Conservation (phyloP, 2,888 invertebrate species). For the Empis stercorea region DNA sequence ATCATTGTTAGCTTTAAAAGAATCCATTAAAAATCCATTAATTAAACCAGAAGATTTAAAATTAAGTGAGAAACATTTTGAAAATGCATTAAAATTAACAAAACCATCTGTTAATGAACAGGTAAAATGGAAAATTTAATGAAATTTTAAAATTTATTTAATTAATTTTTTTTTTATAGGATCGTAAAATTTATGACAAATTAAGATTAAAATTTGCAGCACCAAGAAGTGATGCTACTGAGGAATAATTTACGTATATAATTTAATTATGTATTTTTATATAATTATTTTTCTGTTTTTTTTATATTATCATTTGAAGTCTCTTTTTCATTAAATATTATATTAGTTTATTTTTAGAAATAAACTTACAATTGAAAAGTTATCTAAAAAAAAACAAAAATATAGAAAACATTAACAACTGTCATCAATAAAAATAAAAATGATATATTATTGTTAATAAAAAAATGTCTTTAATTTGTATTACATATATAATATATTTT, state of each 20-base stretch:
- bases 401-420: too few species aligned
- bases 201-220: conserved; percentile 52
- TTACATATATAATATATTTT: too few species aligned
- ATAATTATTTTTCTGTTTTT: too few species aligned
- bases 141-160: not conserved
- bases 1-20: conserved; percentile 64
- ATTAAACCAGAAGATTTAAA: conserved; percentile 39
- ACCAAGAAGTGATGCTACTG: conserved; percentile 15
- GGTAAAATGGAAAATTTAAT: conserved; percentile 38
- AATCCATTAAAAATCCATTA: conserved; percentile 49
- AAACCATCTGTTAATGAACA: conserved; percentile 76
- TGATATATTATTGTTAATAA: too few species aligned
- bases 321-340: too few species aligned
- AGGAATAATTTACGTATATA: not conserved
- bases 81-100: conserved; percentile 61
- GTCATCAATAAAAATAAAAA: too few species aligned
- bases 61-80: conserved; percentile 60
- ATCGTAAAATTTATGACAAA: conserved; percentile 63
- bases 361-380: too few species aligned
- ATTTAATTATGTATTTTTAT: too few species aligned
- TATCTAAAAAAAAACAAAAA: too few species aligned
- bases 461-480: too few species aligned
- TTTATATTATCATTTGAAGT: too few species aligned
- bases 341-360: too few species aligned
- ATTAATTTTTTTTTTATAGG: conserved; percentile 35